Evolutionary conservation across 2,888 invertebrate species (phyloP).

Genomic region (Xylocampa areola): DNA sequence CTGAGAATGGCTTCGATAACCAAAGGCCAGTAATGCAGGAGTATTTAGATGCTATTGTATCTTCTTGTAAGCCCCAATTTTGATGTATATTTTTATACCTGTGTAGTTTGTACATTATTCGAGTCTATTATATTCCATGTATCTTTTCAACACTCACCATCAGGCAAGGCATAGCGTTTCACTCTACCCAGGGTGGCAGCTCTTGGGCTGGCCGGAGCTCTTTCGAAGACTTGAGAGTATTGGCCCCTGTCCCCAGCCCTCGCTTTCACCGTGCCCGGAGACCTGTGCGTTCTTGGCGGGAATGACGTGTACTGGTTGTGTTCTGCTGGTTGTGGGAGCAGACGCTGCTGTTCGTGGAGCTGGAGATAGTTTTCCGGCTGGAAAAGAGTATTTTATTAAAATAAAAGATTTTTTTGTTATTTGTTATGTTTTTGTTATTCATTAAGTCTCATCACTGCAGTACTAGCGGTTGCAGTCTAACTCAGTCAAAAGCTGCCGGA

Average conservation of each 20-base stretch:
- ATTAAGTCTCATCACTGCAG: too few species aligned
- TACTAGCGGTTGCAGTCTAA: too few species aligned
- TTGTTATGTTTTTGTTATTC: too few species aligned
- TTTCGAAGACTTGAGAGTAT: constrained; percentile 89
- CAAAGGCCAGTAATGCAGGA: too few species aligned
- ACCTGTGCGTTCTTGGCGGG: constrained; percentile 76
- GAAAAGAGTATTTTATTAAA: constrained; percentile 4
- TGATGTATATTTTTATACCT: too few species aligned
- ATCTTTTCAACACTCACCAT: constrained; percentile 68
- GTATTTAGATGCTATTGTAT: too few species aligned
- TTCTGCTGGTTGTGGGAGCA: constrained; percentile 82
- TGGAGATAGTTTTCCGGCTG: constrained; percentile 86
- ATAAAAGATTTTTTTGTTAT: background rate
- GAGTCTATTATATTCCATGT: too few species aligned
- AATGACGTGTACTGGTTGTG: constrained; percentile 87
- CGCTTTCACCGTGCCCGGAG: constrained; percentile 79
- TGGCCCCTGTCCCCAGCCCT: constrained; percentile 85
- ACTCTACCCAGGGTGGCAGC: constrained; percentile 82
- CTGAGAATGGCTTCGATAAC: too few species aligned
- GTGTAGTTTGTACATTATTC: too few species aligned
- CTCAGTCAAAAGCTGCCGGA: too few species aligned
- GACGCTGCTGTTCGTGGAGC: constrained; percentile 86
- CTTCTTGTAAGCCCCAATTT: too few species aligned
- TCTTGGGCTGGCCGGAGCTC: constrained; percentile 88
- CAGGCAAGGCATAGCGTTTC: constrained; percentile 80